A percentile compares a stretch with the other conserved stretches of the same genome.
Evolutionary conservation across 2,113 vertebrate species (phyloP).

Genomic region (Passer montanus): DNA sequence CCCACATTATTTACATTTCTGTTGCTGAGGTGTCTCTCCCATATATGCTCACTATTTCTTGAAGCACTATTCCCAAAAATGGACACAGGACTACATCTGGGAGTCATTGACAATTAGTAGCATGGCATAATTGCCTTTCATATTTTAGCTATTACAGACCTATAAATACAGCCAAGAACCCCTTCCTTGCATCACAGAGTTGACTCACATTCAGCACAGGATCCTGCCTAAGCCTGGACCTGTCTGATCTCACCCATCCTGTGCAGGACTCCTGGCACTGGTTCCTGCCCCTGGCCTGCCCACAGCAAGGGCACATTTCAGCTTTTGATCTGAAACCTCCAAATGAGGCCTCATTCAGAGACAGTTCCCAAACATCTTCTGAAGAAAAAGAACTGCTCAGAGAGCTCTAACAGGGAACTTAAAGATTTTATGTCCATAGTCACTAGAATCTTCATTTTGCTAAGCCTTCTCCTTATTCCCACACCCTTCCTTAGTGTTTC

Average conservation of each 20-base stretch:
- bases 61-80: neutral
- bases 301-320: neutral
- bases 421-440: neutral
- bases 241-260: neutral
- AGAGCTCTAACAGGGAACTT: neutral
- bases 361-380: neutral
- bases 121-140: neutral
- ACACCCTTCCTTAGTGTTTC: neutral
- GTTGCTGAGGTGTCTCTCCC: neutral
- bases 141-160: constrained; percentile 17
- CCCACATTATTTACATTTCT: neutral
- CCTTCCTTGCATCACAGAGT: neutral
- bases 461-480: neutral
- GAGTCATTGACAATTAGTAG: neutral
- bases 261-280: neutral
- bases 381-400: neutral
- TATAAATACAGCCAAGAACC: neutral
- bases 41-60: neutral
- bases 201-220: neutral
- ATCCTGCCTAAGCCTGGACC: neutral
- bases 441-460: neutral
- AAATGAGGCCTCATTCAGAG: neutral
- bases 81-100: neutral
- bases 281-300: neutral
- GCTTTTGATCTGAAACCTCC: neutral